Evolutionary conservation across 2,888 invertebrate genomes (phyloP).

Genomic region (Nomada hirtipes): DNA sequence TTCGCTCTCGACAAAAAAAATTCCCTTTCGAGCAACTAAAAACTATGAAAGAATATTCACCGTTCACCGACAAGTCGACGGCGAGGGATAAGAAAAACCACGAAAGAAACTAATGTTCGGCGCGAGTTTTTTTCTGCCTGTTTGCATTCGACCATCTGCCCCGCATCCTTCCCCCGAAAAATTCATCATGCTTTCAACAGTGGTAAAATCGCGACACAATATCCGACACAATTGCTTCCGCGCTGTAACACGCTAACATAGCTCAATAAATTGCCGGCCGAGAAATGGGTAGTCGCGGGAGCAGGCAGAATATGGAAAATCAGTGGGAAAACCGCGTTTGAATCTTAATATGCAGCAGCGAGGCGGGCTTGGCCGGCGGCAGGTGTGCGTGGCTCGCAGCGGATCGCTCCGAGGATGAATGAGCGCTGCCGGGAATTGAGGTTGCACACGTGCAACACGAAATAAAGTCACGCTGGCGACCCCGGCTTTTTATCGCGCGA

Average conservation of each 20-base stretch:
- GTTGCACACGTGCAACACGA: constrained; percentile 37
- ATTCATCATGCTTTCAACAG: background rate
- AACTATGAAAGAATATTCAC: background rate
- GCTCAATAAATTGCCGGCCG: constrained; percentile 23
- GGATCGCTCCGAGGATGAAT: constrained; percentile 31
- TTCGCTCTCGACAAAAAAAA: too few species aligned
- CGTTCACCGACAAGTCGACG: constrained; percentile 1
- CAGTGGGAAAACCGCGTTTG: constrained; percentile 36
- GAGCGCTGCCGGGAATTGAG: constrained; percentile 27
- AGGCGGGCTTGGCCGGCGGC: background rate
- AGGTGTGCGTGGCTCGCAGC: constrained; percentile 22
- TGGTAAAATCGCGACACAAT: background rate
- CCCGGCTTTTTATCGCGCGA: constrained; percentile 13
- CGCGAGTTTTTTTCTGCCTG: too few species aligned
- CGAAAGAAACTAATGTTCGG: too few species aligned
- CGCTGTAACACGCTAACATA: background rate
- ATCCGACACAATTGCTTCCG: constrained; percentile 23
- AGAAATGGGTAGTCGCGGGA: background rate
- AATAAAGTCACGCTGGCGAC: constrained; percentile 21
- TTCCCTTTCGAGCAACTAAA: too few species aligned
- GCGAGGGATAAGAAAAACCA: background rate
- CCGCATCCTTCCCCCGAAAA: background rate
- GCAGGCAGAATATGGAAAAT: constrained; percentile 32
- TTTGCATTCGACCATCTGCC: too few species aligned
- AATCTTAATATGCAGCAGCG: constrained; percentile 29